Evolutionary conservation across 1,140 invertebrate genomes (phyloP).

Genomic region (Gryon sp.): DNA sequence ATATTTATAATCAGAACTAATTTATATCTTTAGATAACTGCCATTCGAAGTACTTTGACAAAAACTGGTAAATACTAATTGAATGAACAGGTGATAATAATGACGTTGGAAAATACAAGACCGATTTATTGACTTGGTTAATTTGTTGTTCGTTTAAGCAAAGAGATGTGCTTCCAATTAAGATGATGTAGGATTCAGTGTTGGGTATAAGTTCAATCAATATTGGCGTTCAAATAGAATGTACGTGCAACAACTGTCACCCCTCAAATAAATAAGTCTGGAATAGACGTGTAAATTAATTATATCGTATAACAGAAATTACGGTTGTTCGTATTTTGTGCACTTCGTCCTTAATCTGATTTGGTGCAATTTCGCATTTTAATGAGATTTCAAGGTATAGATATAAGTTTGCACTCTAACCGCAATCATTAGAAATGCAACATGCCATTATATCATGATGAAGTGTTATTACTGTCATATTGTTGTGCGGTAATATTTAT

Average conservation of each 20-base stretch:
- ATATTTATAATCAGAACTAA: too few species aligned
- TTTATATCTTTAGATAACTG: too few species aligned
- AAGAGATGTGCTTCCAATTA: slow-evolving; percentile 13
- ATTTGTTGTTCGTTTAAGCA: not conserved
- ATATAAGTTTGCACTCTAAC: slow-evolving; percentile 31
- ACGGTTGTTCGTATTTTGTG: slow-evolving; percentile 24
- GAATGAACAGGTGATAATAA: slow-evolving; percentile 16
- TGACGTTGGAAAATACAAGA: slow-evolving; percentile 21
- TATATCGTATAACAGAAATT: slow-evolving; percentile 11
- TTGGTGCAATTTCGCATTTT: slow-evolving; percentile 44
- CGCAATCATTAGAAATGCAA: slow-evolving; percentile 30
- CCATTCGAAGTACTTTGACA: too few species aligned
- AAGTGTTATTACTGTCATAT: slow-evolving; percentile 9
- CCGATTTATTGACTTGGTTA: not conserved
- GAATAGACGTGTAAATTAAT: slow-evolving; percentile 10
- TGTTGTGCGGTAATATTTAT: not conserved
- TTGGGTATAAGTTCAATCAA: slow-evolving; percentile 9
- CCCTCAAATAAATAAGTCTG: slow-evolving; percentile 14
- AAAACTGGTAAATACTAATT: slow-evolving; percentile 21
- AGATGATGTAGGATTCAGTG: slow-evolving; percentile 2
- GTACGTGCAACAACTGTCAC: slow-evolving; percentile 7
- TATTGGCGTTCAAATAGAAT: not conserved
- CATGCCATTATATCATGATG: slow-evolving; percentile 17
- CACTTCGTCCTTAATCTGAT: slow-evolving; percentile 35
- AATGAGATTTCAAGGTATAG: slow-evolving; percentile 30